Conservation (phyloP, 2,797 vertebrate genomes). For the Micrastur ruficollis region DNA sequence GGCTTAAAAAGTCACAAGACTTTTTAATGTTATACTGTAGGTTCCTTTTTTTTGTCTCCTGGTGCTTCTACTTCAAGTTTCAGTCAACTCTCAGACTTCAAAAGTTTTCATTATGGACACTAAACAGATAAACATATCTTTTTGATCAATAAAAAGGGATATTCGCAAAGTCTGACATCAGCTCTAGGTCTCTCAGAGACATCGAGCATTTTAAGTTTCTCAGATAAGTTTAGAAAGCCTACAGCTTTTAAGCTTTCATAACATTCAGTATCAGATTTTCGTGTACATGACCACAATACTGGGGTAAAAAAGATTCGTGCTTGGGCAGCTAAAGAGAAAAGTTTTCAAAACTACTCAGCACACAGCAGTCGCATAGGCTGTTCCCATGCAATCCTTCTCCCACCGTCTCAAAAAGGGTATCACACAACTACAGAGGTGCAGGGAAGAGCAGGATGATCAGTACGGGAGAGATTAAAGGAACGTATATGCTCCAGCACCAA, state of each 20-base stretch:
- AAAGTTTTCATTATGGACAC: background rate
- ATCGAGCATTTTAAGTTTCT: background rate
- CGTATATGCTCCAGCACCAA: rapidly evolving
- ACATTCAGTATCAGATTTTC: background rate
- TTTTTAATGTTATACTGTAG: background rate
- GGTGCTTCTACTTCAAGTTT: background rate
- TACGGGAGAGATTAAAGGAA: background rate
- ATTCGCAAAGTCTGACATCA: background rate
- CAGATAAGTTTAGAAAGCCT: background rate
- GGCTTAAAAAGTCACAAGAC: background rate
- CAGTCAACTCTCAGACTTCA: background rate
- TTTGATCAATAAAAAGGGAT: background rate
- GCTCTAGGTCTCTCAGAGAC: background rate
- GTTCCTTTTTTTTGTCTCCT: background rate
- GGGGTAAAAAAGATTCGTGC: background rate
- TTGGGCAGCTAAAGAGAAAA: background rate
- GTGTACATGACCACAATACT: background rate
- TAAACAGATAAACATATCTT: background rate
- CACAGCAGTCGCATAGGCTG: rapidly evolving
- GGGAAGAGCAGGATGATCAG: background rate
- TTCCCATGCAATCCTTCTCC: background rate
- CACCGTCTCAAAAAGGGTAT: rapidly evolving
- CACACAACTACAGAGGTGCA: background rate
- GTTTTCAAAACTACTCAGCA: background rate
- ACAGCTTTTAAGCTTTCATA: background rate